Percentiles rank a stretch among this genome's conserved stretches.
These are phyloP conservation scores for Bombus confusus DNA, from an alignment of 1,140 invertebrate genomes.

Conservation along the genomic window DNA sequence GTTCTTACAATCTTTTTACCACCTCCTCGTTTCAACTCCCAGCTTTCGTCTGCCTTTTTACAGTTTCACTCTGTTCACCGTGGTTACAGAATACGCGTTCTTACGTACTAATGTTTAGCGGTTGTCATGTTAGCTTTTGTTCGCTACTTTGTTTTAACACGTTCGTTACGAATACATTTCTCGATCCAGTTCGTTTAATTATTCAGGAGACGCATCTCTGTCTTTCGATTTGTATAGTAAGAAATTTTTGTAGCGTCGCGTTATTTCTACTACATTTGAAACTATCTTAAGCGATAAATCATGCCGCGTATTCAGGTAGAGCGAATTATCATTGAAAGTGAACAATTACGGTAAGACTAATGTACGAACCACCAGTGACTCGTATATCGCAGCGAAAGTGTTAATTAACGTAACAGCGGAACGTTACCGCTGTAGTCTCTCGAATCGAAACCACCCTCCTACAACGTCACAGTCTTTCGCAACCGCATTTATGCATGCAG, in stretches of 20 bases:
- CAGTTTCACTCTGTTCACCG: background rate
- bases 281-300: constrained; percentile 3
- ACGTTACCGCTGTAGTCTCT: background rate
- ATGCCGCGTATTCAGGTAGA: background rate
- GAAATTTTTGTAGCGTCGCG: background rate
- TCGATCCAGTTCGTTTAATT: background rate
- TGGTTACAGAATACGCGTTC: background rate
- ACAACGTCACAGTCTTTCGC: background rate
- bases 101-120: background rate
- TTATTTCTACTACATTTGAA: background rate
- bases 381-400: constrained; percentile 43
- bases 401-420: constrained; percentile 34
- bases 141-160: background rate
- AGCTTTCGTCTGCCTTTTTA: background rate
- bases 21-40: background rate
- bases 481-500: background rate
- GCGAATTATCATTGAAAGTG: constrained; percentile 19
- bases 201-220: background rate
- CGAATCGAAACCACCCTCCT: background rate
- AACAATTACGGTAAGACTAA: constrained; percentile 15
- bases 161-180: background rate
- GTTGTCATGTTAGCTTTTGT: background rate
- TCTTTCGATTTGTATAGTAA: background rate
- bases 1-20: constrained; percentile 10
- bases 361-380: constrained; percentile 1